Evolutionary conservation across 2,113 vertebrate species (phyloP), one percentile per base, ranked within the genome.

Genomic region (Ochotona princeps): DNA sequence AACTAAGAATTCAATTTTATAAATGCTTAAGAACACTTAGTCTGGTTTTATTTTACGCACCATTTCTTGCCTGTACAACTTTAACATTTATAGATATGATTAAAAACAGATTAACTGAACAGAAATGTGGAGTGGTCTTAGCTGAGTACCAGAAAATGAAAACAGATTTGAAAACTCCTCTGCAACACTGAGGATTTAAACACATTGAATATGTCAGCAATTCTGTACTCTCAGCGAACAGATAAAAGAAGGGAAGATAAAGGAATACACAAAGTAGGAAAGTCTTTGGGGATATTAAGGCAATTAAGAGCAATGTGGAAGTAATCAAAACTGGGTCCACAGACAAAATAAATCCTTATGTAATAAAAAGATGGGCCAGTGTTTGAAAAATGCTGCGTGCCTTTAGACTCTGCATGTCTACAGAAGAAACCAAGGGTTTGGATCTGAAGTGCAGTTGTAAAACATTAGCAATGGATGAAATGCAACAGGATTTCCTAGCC

Each of bases 191-290:
- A 95, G 72, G 49, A 96, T 96, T 97, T 96, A 97, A 97, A 97
- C 94, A 79, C 92, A 94, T 84, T 96, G 95, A 94, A 94, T 92
- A 97, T 96, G 93, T 97, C 90, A 5, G 96, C 93, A 96, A 76
- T 95, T 97, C 97, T 90, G 96, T 97, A 95, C 89, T 72, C 85
- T 96, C 96, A 86, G 96, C 86, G 78, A 96, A 92, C 84, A 98
- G 90, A 98, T 91, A 97, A 97, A 97, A 97, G 96, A 96, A 97
- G 90, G 65, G 92, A 97, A 97, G 94, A 98, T 97, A 96, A 97
- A 98, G 61, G 94, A 75, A 96, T 96, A 30, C 60, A 95, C 73
- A 89, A 91, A 97, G 93, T 93, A 73, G 7, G 67, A 92, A 96
- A 95, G 92, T 96, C 97, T 97, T 97, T 89, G 84, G 97, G 96